A percentile compares a stretch with the other conserved stretches of the same genome.
Conservation (phyloP, 2,888 invertebrate species). For the Rotaria macrura region DNA sequence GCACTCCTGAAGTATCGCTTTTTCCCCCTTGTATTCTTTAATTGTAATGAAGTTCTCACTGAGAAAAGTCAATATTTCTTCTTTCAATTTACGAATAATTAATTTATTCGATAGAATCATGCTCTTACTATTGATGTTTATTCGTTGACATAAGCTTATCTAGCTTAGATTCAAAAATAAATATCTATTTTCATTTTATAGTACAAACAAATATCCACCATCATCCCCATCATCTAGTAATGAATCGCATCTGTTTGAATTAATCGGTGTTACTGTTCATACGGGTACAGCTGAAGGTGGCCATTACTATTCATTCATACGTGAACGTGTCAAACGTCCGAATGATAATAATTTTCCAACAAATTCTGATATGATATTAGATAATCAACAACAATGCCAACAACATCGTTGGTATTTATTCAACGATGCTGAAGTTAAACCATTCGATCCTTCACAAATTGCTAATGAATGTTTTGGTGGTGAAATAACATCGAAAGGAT, state of each 20-base stretch:
- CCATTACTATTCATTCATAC: conserved; percentile 84
- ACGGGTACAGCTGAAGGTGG: conserved; percentile 96
- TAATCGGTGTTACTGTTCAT: conserved; percentile 87
- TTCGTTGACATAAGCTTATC: too few relatives aligned
- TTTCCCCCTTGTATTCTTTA: too few relatives aligned
- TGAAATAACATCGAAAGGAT: conserved; percentile 91
- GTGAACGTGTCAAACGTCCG: conserved; percentile 58
- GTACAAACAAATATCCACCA: not conserved
- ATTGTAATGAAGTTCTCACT: too few relatives aligned
- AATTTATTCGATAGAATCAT: too few relatives aligned
- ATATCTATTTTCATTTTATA: not conserved
- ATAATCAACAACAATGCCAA: not conserved
- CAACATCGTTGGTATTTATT: conserved; percentile 43
- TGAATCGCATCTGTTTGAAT: conserved; percentile 56
- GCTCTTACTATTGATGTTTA: too few relatives aligned
- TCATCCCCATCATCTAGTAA: conserved; percentile 21
- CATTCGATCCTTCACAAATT: conserved; percentile 78
- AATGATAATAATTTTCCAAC: conserved; percentile 45
- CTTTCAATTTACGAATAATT: too few relatives aligned
- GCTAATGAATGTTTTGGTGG: conserved; percentile 92
- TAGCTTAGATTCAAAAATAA: too few relatives aligned
- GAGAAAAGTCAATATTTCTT: too few relatives aligned
- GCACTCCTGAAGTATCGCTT: too few relatives aligned
- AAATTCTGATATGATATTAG: not conserved
- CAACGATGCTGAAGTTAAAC: conserved; percentile 58